Conservation (phyloP, 2,797 vertebrate genomes). For the Cottoperca gobio region DNA sequence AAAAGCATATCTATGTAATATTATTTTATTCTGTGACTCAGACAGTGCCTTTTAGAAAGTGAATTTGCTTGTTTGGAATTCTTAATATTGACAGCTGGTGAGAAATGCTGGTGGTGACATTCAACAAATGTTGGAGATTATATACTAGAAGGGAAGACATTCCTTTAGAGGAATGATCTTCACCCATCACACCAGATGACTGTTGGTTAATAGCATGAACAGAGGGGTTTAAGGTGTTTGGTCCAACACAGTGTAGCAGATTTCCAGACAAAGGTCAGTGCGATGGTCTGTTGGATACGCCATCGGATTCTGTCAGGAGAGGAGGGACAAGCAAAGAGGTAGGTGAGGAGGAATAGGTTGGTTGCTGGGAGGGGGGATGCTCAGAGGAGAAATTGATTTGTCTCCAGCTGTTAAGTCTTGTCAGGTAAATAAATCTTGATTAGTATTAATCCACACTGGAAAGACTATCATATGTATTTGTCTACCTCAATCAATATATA, state of each 20-base stretch:
- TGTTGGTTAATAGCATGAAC: slow-evolving; percentile 35
- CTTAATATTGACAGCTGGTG: neutral
- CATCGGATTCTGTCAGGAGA: slow-evolving; percentile 49
- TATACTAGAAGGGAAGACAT: neutral
- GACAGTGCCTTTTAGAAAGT: neutral
- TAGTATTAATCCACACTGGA: too few species aligned
- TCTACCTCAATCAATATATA: too few species aligned
- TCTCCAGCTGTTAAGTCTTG: slow-evolving; percentile 80
- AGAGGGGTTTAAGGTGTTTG: slow-evolving; percentile 26
- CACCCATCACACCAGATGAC: slow-evolving; percentile 27
- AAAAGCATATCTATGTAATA: neutral
- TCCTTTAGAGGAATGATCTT: slow-evolving; percentile 17
- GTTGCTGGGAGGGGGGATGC: neutral
- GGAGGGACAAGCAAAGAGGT: slow-evolving; percentile 21
- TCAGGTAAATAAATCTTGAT: too few species aligned
- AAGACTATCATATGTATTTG: too few species aligned
- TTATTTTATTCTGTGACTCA: neutral
- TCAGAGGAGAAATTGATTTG: slow-evolving; percentile 82
- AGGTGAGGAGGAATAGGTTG: slow-evolving; percentile 36
- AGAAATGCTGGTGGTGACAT: slow-evolving; percentile 4
- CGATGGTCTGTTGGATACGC: slow-evolving; percentile 49
- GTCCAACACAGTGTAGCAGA: slow-evolving; percentile 37
- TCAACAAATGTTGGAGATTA: slow-evolving; percentile 23
- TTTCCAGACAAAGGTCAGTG: slow-evolving; percentile 53
- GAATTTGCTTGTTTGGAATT: slow-evolving; percentile 8